Evolutionary conservation across 2,113 vertebrate genomes (phyloP).

Genomic region (Paradoxurus hermaphroditus): DNA sequence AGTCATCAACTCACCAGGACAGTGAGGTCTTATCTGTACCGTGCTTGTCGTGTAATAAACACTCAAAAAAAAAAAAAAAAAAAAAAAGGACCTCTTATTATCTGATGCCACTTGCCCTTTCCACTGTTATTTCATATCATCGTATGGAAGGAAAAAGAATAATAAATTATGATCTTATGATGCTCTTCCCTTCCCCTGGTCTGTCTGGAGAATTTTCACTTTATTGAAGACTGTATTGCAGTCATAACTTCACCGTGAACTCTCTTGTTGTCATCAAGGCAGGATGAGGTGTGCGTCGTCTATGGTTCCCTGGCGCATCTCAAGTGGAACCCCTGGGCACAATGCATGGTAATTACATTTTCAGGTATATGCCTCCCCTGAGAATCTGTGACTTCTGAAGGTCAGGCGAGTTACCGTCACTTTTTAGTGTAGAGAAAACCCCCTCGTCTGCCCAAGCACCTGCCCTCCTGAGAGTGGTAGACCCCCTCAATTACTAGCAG

Average conservation of each 20-base stretch:
- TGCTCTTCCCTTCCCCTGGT: not conserved
- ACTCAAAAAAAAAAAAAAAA: not conserved
- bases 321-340: not conserved
- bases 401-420: not conserved
- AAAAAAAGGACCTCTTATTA: not conserved
- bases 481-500: not conserved
- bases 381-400: not conserved
- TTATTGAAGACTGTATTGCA: not conserved
- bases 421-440: not conserved
- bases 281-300: too few relatives aligned
- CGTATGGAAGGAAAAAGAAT: not conserved
- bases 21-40: not conserved
- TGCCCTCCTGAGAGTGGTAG: not conserved
- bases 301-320: too few relatives aligned
- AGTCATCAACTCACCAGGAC: not conserved
- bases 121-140: not conserved
- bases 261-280: not conserved
- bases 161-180: not conserved
- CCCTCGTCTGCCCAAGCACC: not conserved
- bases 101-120: not conserved
- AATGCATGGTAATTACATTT: not conserved
- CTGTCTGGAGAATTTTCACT: not conserved
- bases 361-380: not conserved
- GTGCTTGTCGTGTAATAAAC: not conserved
- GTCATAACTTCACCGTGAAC: not conserved